Evolutionary conservation across 1,140 invertebrate species (phyloP), one percentile per base, ranked within the genome.

Genomic region (Protaetia brevitarsis): DNA sequence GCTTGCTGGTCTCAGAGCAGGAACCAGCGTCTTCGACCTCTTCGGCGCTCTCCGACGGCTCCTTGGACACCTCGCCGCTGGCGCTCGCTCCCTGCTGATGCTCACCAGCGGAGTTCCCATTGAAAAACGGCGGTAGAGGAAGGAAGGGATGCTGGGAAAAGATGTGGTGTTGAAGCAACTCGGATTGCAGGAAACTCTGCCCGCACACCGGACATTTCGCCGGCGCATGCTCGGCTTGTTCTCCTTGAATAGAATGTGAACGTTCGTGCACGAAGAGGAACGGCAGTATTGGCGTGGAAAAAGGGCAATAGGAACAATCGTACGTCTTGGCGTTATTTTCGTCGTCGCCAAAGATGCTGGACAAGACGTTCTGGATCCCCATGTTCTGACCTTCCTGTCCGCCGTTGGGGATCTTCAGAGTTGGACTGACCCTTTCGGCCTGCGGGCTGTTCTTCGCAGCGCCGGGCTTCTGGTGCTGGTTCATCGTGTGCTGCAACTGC

Each of bases 191-290:
- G 69, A 87, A 85, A 21, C 68, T 75, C 70, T 87, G 84, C 7
- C 80, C 79, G 74, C 87, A 88, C 11, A 88, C 79, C 8, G 86
- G 84, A 73, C 86, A 87, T 63, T 85, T 85, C 8, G 84, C 70
- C 8, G 78, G 66, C 29, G 64, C 60, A 57, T 56, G 63, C 45
- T 71, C 74, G 41, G 45, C 56, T 4, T n/a, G n/a, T 28, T 71
- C 66, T 16, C 63, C 27, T 11, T 66, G 65, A 10, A 84, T 84
- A 1, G 82, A 81, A 75, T 95, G 92, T 11, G 91, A 89, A 70
- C 91, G 86, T 75, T 97, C 94, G 82, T 97, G 94, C 23, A 94
- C 88, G 77, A 94, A 94, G 63, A 96, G 82, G 74, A 95, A 93
- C 23, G 93, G 92, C 64, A 96, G 82, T 71, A 94, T 89, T 62